Percentiles rank a stretch among this genome's conserved stretches.
Conservation (phyloP, 1,140 invertebrate species). For the Rhizoglyphus robini region DNA sequence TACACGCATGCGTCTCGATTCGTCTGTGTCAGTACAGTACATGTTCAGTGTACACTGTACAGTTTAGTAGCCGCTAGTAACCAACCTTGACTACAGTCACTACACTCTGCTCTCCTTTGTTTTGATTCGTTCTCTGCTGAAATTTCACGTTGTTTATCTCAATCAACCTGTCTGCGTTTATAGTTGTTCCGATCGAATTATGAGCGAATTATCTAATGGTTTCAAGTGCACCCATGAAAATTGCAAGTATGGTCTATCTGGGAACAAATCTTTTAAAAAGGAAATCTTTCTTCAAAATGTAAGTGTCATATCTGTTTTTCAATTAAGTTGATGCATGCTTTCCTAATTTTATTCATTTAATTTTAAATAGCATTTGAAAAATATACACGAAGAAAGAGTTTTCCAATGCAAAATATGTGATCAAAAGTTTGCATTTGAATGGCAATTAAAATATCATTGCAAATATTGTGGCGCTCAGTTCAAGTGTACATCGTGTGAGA, state of each 20-base stretch:
- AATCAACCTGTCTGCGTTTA: too few species aligned
- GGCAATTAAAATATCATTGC: slow-evolving; percentile 21
- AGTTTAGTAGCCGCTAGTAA: too few species aligned
- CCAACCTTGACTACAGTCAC: too few species aligned
- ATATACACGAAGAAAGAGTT: slow-evolving; percentile 11
- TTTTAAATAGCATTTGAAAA: slow-evolving; percentile 14
- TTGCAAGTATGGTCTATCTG: not conserved
- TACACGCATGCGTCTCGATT: too few species aligned
- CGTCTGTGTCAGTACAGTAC: too few species aligned
- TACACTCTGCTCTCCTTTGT: too few species aligned
- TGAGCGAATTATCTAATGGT: too few species aligned
- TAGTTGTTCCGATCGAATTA: too few species aligned
- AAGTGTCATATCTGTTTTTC: not conserved
- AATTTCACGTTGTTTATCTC: too few species aligned
- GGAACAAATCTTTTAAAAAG: not conserved
- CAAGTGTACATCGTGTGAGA: slow-evolving; percentile 15
- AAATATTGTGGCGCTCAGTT: slow-evolving; percentile 20
- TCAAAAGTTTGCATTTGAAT: slow-evolving; percentile 19
- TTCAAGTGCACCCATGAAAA: not conserved
- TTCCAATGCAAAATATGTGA: not conserved
- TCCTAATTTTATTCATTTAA: not conserved
- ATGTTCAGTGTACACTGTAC: too few species aligned
- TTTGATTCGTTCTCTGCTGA: too few species aligned
- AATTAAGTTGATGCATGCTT: not conserved
- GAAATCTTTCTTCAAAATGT: slow-evolving; percentile 7